Evolutionary conservation across 1,140 invertebrate genomes (phyloP).

Genomic region (Eueides isabella): DNA sequence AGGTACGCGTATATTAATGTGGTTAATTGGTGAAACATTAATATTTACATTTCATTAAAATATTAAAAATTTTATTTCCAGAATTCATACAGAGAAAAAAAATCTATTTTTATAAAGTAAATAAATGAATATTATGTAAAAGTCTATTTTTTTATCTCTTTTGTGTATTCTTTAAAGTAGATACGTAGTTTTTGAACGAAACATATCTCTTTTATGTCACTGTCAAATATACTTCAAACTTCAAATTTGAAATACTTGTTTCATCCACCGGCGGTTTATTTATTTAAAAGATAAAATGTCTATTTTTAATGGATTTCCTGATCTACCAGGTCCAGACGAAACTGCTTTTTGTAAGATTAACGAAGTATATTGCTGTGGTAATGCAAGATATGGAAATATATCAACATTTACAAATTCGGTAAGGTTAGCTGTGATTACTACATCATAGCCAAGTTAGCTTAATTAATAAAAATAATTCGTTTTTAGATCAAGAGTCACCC

Average conservation of each 20-base stretch:
- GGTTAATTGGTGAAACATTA: too few relatives aligned
- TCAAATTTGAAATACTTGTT: constrained; percentile 12
- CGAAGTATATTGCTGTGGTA: constrained; percentile 73
- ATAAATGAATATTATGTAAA: too few relatives aligned
- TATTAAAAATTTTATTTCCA: too few relatives aligned
- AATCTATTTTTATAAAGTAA: too few relatives aligned
- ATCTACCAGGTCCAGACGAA: constrained; percentile 64
- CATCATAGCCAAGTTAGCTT: neutral
- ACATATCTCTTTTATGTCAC: neutral
- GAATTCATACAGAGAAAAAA: too few relatives aligned
- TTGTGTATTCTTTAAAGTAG: neutral
- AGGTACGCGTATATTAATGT: too few relatives aligned
- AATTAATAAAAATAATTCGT: constrained; percentile 7
- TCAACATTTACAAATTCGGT: constrained; percentile 77
- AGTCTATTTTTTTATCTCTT: neutral
- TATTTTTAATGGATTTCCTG: constrained; percentile 73
- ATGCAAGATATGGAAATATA: constrained; percentile 69
- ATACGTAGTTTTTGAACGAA: neutral
- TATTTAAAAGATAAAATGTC: constrained; percentile 55
- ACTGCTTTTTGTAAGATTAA: constrained; percentile 74
- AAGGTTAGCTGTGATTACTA: constrained; percentile 56
- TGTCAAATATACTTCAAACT: neutral
- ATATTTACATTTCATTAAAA: too few relatives aligned
- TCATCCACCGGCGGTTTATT: constrained; percentile 6
- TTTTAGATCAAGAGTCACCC: constrained; percentile 73